Conservation (phyloP, 1,140 invertebrate species). For the Drosophila nasuta region DNA sequence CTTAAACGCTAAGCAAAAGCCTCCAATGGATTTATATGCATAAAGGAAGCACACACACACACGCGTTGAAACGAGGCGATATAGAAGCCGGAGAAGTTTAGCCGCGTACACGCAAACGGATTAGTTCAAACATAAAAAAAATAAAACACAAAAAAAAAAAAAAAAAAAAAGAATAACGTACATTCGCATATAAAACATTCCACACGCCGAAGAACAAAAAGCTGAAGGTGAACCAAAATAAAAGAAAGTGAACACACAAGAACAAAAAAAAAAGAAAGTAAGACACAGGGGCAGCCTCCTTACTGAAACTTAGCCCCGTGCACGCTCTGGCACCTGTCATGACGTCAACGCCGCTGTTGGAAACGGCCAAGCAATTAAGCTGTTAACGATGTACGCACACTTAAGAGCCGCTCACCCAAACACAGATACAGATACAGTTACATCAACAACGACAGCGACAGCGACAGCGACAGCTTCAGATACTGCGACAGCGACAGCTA, state of each 20-base stretch:
- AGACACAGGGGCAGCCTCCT: conserved; percentile 43
- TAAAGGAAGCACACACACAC: conserved; percentile 60
- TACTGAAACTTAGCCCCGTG: conserved; percentile 29
- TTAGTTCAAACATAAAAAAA: conserved; percentile 69
- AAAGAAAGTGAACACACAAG: conserved; percentile 9
- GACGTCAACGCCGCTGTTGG: conserved; percentile 59
- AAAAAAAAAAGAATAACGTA: conserved; percentile 22
- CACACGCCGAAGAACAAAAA: not conserved
- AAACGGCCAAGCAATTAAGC: conserved; percentile 80
- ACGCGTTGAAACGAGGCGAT: conserved; percentile 34
- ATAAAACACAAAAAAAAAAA: conserved; percentile 13
- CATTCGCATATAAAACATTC: conserved; percentile 34
- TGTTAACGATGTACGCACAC: conserved; percentile 77
- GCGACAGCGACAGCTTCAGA: conserved; percentile 32
- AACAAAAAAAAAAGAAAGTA: conserved; percentile 8
- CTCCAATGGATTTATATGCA: conserved; percentile 74
- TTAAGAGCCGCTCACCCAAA: conserved; percentile 50
- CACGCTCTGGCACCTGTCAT: conserved; percentile 40
- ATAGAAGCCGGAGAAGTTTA: conserved; percentile 49
- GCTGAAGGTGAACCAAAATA: conserved; percentile 2
- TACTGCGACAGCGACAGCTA: conserved; percentile 35
- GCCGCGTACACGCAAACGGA: conserved; percentile 62
- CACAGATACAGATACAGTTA: conserved; percentile 36
- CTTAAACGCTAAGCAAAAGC: conserved; percentile 78
- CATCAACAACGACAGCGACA: conserved; percentile 34